Evolutionary conservation across 2,888 invertebrate species (phyloP), one percentile per base, ranked within the genome.

Genomic region (Drosophila lutescens): DNA sequence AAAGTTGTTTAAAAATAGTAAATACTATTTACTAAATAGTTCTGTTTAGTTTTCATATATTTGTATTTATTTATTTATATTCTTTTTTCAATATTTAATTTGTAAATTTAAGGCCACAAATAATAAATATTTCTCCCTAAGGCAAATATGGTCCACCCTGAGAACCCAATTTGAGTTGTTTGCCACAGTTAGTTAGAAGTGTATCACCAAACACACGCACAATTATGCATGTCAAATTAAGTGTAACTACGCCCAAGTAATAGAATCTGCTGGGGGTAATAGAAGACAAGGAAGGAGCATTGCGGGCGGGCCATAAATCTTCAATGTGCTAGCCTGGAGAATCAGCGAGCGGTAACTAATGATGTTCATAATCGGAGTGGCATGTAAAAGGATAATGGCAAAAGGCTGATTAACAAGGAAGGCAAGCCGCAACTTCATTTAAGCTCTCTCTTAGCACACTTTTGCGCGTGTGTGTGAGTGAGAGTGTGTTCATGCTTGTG

Each of bases 151-250:
- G 49, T 38, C 36, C 38, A 44, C 30, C 32, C 32, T 17, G 12
- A 17, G n/a, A 47, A 23, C 26, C 10, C 12, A n/a, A 20, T 32
- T 34, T 12, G 23, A 67, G 65, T 40, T 44, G 54, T 23, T 66
- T 15, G n/a, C 47, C 46, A 34, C 13, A 56, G 56, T 32, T 49
- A 56, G 30, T 50, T 55, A 36, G 49, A 44, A 73, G 73, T 63
- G 73, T 71, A 72, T 71, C 38, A 47, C 65, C 60, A 17, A 61
- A 60, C 77, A 68, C 74, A 63, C 62, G 67, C 72, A 79, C 79
- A 77, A 82, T 87, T 82, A 82, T 85, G 87, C 82, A 77, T 85
- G 86, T 82, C 86, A 81, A 85, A 85, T 87, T 81, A 85, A 82
- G 62, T 85, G 79, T 87, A 86, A 75, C 79, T 82, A 85, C 82